Base-by-base conservation (phyloP, 2,113 vertebrate genomes). In the Philantomba maxwellii region DNA sequence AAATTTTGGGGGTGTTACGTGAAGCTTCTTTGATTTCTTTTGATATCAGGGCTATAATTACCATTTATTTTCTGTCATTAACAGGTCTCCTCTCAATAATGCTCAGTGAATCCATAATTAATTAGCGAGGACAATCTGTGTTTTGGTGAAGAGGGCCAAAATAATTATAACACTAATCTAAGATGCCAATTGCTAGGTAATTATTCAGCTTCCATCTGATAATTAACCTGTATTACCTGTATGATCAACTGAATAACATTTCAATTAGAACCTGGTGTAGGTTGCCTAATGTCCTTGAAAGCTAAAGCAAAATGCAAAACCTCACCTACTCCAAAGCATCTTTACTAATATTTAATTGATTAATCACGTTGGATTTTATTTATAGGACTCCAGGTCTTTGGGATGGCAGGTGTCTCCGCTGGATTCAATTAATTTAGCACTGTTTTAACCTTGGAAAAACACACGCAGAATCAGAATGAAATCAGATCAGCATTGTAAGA, bases 101-200 rank as follows among this genome's bases (percentile, higher is more conserved):
- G 26, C 60, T 96, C 28, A 89, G 45, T 77, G 89, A 96, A 97
- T 97, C 97, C 77, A 78, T 96, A 94, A 92, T 83, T 87, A 98
- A 97, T 97, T 97, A 97, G 87, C 26, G 80, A 93, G 84, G 84
- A 89, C 89, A 97, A 81, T 94, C 95, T 94, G 73, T 87, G 28
- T 97, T 97, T 94, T 95, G 89, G 87, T 93, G 91, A 94, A 94
- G 94, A 94, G 88, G 58, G 49, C 73, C 96, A 96, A 98, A 96
- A 97, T 97, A 98, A 98, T 98, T 96, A 94, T 95, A 96, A 96
- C 91, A 89, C 88, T 97, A 96, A 98, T 98, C 88, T 28, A 94
- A 96, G 93, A 96, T 96, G 93, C 97, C 95, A 96, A 94, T 97
- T 97, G 83, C 91, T 97, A 87, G 17, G 2, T 89, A 97, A 97